A percentile compares a stretch with the other conserved stretches of the same genome.
These are phyloP conservation scores for Cryptops parisi DNA, from an alignment of 2,888 invertebrate species.

Conservation along the genomic window DNA sequence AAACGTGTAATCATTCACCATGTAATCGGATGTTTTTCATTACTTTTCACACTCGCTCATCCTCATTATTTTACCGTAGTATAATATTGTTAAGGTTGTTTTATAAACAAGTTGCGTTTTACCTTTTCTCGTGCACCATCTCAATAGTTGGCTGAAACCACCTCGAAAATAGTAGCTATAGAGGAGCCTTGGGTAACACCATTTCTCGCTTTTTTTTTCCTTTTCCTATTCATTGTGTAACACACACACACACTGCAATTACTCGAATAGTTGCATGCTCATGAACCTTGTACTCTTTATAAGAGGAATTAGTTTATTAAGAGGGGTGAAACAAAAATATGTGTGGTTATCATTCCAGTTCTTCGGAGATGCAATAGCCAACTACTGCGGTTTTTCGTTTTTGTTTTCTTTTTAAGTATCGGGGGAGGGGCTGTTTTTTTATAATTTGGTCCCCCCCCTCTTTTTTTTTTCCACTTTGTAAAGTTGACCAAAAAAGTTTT, in stretches of 20 bases:
- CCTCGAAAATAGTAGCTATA: too few relatives aligned
- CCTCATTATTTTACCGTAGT: too few relatives aligned
- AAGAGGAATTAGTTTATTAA: constrained; percentile 6
- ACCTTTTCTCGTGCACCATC: too few relatives aligned
- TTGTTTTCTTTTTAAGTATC: constrained; percentile 2
- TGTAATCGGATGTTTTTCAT: too few relatives aligned
- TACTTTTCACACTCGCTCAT: too few relatives aligned
- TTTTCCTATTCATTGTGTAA: too few relatives aligned
- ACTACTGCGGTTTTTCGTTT: not conserved
- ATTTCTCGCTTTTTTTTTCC: too few relatives aligned
- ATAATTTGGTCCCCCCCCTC: not conserved
- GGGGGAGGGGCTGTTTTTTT: not conserved
- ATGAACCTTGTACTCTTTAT: constrained; percentile 13
- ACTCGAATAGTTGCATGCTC: not conserved
- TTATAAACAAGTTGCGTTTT: too few relatives aligned
- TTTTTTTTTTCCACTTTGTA: not conserved
- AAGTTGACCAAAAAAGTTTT: not conserved
- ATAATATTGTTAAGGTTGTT: too few relatives aligned
- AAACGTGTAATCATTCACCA: too few relatives aligned
- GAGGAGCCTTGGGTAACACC: too few relatives aligned
- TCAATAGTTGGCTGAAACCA: too few relatives aligned
- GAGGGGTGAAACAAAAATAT: not conserved
- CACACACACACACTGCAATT: not conserved
- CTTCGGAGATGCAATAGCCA: not conserved
- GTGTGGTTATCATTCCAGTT: not conserved